Percentiles rank a stretch among this genome's conserved stretches.
These are phyloP conservation scores for Chrosomus eos DNA, from an alignment of 2,797 vertebrate genomes.

Conservation along the genomic window DNA sequence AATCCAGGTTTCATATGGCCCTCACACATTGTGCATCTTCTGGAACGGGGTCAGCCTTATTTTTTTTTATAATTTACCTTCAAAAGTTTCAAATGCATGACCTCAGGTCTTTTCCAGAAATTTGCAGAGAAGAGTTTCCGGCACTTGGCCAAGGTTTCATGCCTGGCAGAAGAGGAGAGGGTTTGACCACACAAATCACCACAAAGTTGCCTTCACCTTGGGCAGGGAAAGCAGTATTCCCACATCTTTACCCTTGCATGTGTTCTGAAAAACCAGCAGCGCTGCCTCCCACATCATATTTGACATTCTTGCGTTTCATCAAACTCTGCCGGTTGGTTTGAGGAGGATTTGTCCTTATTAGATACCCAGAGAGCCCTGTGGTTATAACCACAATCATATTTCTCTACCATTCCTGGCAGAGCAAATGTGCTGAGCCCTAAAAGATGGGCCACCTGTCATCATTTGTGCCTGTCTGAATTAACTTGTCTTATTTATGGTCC, in stretches of 20 bases:
- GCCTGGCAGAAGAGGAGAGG: conserved; percentile 2
- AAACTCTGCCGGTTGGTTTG: not conserved
- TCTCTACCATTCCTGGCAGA: not conserved
- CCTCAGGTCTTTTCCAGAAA: not conserved
- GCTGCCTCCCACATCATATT: conserved; percentile 39
- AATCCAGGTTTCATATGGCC: not conserved
- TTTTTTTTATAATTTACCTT: not conserved
- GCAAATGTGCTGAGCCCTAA: conserved; percentile 1
- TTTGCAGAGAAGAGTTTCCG: conserved; percentile 20
- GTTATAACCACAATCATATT: conserved; percentile 40
- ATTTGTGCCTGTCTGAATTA: conserved; percentile 15
- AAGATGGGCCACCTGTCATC: conserved; percentile 21
- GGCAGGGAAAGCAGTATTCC: conserved; percentile 13
- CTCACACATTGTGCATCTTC: not conserved
- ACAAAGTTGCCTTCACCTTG: not conserved
- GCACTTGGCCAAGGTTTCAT: conserved; percentile 13
- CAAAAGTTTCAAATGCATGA: not conserved
- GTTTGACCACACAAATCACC: conserved; percentile 22
- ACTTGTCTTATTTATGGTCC: conserved; percentile 7
- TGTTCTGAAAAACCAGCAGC: conserved; percentile 30
- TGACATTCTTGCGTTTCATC: conserved; percentile 38
- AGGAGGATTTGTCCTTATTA: conserved; percentile 38
- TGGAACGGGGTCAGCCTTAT: not conserved
- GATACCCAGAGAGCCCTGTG: conserved; percentile 19
- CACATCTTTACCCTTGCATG: not conserved